Evolutionary conservation across 2,888 invertebrate species (phyloP), one percentile per base, ranked within the genome.

Genomic region (Acleris laterana): DNA sequence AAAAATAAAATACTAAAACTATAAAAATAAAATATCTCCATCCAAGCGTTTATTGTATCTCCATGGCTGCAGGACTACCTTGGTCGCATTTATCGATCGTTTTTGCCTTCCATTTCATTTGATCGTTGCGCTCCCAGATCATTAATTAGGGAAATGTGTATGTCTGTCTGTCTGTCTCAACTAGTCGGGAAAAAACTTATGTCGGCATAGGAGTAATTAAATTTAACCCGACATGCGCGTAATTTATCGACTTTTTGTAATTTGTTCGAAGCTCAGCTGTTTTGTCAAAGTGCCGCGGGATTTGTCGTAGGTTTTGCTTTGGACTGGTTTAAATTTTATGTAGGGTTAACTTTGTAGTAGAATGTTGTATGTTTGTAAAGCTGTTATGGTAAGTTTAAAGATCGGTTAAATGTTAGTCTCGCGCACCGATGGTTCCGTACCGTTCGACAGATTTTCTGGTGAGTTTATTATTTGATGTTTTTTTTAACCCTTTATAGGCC

Each of bases 121-220:
- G 81, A 82, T 79, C 75, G 65, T 63, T 76, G 82, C 83, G 77
- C 80, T 80, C 80, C 82, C 77, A 74, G 78, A 77, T 85, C 87
- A 88, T 89, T 89, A 88, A 89, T 89, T 89, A 89, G 86, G 87
- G 82, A 86, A 76, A 82, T 80, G 79, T 78, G 74, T 71, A 70
- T 68, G 70, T 78, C 77, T 74, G 79, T 73, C 80, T 70, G 77
- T 76, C 74, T 72, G 72, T 75, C 66, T 66, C 56, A 50, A 55
- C 65, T 62, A 51, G 20, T 25, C 17, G 59, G 59, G 25, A 62
- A 66, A 66, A 66, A 66, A 59, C 61, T 32, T 22, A 66, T 57
- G 66, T 56, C 66, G 51, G 65, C 49, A 25, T 25, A 20, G 20
- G 44, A 52, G 66, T 62, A 66, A 66, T 66, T 66, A 66, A 66